Conservation (phyloP, 2,888 invertebrate species). For the Chrysodeixis includens region DNA sequence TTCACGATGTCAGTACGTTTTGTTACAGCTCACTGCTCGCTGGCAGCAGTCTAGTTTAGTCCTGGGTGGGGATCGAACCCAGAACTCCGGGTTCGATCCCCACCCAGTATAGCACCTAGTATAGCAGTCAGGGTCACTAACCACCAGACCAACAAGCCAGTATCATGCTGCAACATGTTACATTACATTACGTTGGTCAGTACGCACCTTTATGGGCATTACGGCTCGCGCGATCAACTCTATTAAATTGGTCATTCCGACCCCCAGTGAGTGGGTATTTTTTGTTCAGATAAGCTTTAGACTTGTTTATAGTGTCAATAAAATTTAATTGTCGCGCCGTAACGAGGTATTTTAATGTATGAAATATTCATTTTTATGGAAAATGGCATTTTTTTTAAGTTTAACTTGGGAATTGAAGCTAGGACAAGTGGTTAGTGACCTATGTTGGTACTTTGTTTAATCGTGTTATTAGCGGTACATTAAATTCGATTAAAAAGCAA, state of each 20-base stretch:
- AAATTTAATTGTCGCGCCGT: slow-evolving; percentile 52
- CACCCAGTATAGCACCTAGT: too few relatives aligned
- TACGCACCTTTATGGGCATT: slow-evolving; percentile 29
- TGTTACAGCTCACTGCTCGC: too few relatives aligned
- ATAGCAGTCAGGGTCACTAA: too few relatives aligned
- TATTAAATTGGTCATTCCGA: slow-evolving; percentile 68
- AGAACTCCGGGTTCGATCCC: too few relatives aligned
- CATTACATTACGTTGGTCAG: too few relatives aligned
- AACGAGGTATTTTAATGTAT: slow-evolving; percentile 52
- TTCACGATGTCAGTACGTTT: too few relatives aligned
- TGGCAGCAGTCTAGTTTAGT: too few relatives aligned
- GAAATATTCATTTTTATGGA: slow-evolving; percentile 40
- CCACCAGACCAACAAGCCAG: too few relatives aligned
- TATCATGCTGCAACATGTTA: too few relatives aligned
- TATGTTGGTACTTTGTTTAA: slow-evolving; percentile 3
- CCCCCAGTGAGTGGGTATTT: slow-evolving; percentile 59
- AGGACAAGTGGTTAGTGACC: slow-evolving; percentile 10
- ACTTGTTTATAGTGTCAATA: slow-evolving; percentile 53
- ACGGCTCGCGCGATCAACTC: slow-evolving; percentile 56
- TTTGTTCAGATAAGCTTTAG: slow-evolving; percentile 51
- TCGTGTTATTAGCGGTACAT: neutral
- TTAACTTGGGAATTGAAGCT: slow-evolving; percentile 10
- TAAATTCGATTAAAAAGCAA: too few relatives aligned
- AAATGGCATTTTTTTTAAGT: too few relatives aligned
- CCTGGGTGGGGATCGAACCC: too few relatives aligned